These are phyloP conservation scores for Meta bourneti DNA, from an alignment of 2,888 invertebrate species.

Conservation along the genomic window DNA sequence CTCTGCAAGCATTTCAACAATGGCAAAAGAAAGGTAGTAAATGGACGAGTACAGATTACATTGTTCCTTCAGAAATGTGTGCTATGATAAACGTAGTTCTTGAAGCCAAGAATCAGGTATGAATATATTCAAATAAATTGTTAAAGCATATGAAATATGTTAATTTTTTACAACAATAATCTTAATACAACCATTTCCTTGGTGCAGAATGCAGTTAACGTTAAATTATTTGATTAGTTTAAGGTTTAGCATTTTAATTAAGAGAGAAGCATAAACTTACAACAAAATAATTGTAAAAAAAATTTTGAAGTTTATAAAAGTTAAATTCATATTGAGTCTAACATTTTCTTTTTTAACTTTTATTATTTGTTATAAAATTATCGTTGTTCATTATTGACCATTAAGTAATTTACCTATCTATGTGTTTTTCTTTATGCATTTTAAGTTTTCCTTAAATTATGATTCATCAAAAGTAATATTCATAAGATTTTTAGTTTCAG, in stretches of 20 bases:
- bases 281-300: too few species aligned
- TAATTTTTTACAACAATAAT: neutral
- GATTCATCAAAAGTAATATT: too few species aligned
- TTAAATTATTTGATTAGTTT: neutral
- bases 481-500: too few species aligned
- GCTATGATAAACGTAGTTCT: constrained; percentile 99
- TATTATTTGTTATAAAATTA: too few species aligned
- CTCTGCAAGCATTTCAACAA: constrained; percentile 87
- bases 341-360: too few species aligned
- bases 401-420: too few species aligned
- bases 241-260: constrained; percentile 2
- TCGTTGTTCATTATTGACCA: too few species aligned
- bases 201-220: constrained; percentile 2
- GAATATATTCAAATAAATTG: neutral
- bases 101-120: constrained; percentile 93
- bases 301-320: too few species aligned
- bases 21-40: constrained; percentile 96
- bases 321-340: too few species aligned
- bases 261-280: neutral
- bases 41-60: constrained; percentile 97
- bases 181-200: constrained; percentile 17
- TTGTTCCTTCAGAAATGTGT: constrained; percentile 98
- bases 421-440: too few species aligned
- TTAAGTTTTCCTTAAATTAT: too few species aligned
- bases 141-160: too few species aligned